These are phyloP conservation scores for zebrafish (Danio rerio) DNA, from an alignment of 2,113 vertebrate species.

Conservation along the genomic window DNA sequence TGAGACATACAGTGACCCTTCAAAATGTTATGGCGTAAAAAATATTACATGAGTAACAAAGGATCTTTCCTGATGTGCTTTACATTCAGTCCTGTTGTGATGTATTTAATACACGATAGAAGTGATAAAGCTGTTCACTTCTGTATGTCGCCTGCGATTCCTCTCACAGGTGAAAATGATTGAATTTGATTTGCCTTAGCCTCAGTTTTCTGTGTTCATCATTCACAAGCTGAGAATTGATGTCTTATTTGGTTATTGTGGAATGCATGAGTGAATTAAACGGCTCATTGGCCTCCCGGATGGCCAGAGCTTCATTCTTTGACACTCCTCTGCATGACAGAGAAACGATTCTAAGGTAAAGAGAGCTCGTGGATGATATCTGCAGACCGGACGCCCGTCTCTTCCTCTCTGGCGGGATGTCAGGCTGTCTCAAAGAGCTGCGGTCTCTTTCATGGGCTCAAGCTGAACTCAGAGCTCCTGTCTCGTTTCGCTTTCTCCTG, in stretches of 20 bases:
- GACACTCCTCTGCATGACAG: background rate
- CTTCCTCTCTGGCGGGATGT: conserved; percentile 17
- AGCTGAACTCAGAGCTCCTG: conserved; percentile 35
- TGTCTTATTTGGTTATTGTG: conserved; percentile 27
- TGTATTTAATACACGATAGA: background rate
- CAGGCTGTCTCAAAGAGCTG: conserved; percentile 25
- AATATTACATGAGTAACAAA: background rate
- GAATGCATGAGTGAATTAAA: conserved; percentile 14
- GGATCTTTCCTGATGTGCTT: background rate
- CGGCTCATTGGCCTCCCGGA: background rate
- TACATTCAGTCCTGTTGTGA: background rate
- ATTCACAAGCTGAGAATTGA: background rate
- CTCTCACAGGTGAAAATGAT: background rate
- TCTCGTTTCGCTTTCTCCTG: conserved; percentile 8
- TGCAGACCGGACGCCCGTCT: conserved; percentile 12
- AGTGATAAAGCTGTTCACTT: conserved; percentile 28
- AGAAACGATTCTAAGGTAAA: background rate
- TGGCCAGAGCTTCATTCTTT: background rate
- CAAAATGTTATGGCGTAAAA: no score
- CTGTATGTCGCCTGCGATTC: background rate
- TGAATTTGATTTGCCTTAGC: conserved; percentile 16
- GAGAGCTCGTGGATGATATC: background rate
- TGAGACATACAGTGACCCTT: no score
- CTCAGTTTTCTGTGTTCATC: conserved; percentile 25
- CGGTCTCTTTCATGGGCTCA: conserved; percentile 44